These are phyloP conservation scores for Dione juno DNA, from an alignment of 2,888 invertebrate genomes.

Conservation along the genomic window DNA sequence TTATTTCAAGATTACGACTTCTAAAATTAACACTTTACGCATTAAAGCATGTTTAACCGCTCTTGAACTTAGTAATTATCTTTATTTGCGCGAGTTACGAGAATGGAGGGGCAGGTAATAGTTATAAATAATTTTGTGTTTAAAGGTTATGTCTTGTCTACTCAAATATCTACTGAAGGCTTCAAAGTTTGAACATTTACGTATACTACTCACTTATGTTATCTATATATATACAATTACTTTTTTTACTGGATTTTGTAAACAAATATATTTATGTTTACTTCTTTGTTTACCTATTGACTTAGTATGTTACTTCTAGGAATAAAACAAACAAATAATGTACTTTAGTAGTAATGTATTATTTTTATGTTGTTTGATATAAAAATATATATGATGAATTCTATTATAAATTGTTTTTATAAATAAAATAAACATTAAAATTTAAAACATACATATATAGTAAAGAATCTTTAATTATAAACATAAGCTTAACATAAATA, in stretches of 20 bases:
- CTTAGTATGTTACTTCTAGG: conserved; percentile 47
- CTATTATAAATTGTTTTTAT: not conserved
- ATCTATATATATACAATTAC: not conserved
- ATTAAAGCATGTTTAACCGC: conserved; percentile 52
- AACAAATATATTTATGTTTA: conserved; percentile 21
- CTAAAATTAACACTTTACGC: conserved; percentile 65
- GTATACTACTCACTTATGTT: conserved; percentile 16
- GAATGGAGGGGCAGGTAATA: conserved; percentile 59
- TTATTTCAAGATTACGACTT: conserved; percentile 69
- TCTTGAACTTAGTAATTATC: conserved; percentile 51
- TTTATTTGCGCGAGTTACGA: conserved; percentile 31
- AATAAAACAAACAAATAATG: conserved; percentile 35
- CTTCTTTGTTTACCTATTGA: conserved; percentile 51
- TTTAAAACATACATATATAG: no score
- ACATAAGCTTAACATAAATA: not conserved
- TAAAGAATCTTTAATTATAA: not conserved
- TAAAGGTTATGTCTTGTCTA: conserved; percentile 72
- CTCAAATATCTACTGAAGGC: conserved; percentile 50
- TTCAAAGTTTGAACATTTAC: conserved; percentile 33
- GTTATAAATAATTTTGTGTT: conserved; percentile 74
- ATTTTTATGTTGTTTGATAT: not conserved
- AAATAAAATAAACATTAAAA: not conserved
- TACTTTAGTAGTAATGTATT: not conserved
- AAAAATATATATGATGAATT: not conserved
- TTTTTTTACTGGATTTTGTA: not conserved